These are phyloP conservation scores for Cephalopterus ornatus DNA, from an alignment of 2,113 vertebrate species.

Conservation along the genomic window DNA sequence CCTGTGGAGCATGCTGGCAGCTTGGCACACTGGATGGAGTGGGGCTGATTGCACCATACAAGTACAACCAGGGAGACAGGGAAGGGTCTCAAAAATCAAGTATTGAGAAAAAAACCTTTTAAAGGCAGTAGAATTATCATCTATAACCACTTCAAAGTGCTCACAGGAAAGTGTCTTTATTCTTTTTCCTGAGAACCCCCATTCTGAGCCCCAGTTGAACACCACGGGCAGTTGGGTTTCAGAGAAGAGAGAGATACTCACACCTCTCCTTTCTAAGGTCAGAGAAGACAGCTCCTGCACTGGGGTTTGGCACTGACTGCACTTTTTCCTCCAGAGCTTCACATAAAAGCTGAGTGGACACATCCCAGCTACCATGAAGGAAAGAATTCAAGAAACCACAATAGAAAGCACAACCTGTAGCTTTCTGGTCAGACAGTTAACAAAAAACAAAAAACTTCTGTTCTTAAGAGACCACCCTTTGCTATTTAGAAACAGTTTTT, in stretches of 20 bases:
- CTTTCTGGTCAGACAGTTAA: background rate
- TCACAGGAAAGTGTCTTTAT: background rate
- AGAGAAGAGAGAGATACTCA: background rate
- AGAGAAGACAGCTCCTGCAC: background rate
- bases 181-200: background rate
- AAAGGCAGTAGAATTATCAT: background rate
- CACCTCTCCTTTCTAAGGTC: background rate
- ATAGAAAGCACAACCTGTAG: background rate
- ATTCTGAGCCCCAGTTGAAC: background rate
- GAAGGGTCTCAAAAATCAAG: background rate
- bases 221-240: background rate
- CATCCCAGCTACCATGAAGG: background rate
- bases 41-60: rapidly evolving
- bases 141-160: background rate
- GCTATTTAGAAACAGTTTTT: background rate
- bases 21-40: background rate
- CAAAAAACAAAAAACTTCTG: background rate
- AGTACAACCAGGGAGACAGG: background rate
- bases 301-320: background rate
- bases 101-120: background rate
- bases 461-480: background rate
- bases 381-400: background rate
- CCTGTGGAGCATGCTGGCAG: rapidly evolving
- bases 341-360: background rate
- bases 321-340: background rate